Evolutionary conservation across 2,888 invertebrate species (phyloP), one percentile per base, ranked within the genome.

Genomic region (Flexamia atlantica): DNA sequence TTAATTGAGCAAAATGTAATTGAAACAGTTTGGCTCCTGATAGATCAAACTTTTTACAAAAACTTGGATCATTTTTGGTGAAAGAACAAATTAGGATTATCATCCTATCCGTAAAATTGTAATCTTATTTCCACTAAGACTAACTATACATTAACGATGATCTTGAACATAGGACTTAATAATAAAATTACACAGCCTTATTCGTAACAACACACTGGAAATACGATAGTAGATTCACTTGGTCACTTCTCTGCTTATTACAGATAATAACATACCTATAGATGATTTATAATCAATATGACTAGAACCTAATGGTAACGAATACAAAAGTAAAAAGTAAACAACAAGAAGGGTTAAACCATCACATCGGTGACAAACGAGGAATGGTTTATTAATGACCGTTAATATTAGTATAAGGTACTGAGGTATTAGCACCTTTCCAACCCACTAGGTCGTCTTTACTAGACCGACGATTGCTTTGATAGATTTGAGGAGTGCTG

Each of bases 401-500:
- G 40, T 40, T 46, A 76, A 23, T 28, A 76, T 76, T 46, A 76
- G 28, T 50, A 46, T 76, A 76, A 76, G 74, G 74, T 76, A 76
- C 74, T 76, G 46, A 46, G 42, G 46, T 46, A 76, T 50, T 76
- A 76, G 74, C 74, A 76, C 74, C 74, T 46, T 76, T 46, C 74
- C 46, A 46, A 76, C 46, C 46, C 28, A 40, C 28, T 76, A 32
- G 32, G 36, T 72, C 20, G 28, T 32, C 28, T 72, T 40, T 23
- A 36, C 72, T 85, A 87, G 81, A 87, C 86, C 46, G 87, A 87
- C 50, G 87, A 87, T 76, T 87, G 87, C 83, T 87, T 87, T 12
- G 87, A 86, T 83, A 87, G 53, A 17, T 82, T 79, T 10, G 70
- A 70, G 36, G 64, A 68, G 64, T 81, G 81, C 79, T 83, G 83